Evolutionary conservation across 2,888 invertebrate species (phyloP), one percentile per base, ranked within the genome.

Genomic region (Marronus borbonicus): DNA sequence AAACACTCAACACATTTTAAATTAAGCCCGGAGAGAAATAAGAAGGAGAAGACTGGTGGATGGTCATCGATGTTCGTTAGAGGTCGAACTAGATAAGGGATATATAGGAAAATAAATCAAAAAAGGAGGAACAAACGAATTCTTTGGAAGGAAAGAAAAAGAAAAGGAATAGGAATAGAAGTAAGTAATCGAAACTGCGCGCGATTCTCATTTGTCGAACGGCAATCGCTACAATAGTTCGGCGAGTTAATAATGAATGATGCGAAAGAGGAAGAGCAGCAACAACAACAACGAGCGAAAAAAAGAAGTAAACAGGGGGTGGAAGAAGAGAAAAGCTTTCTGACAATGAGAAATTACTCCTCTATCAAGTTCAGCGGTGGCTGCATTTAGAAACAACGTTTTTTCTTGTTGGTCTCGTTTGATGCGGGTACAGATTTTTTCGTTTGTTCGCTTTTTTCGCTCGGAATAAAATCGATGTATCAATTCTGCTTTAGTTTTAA

Each of bases 1-100:
- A 82, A 80, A 82, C 82, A 82, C 82, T 86, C 86, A 85, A 86
- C 87, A 85, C 87, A 85, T 85, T 86, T 86, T 84, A 85, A 86
- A 86, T 86, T 86, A 86, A 86, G 84, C 82, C 84, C 80, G 81
- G 80, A n/a, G 44, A 12, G 44, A 44, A 44, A 44, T 8, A 44
- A 44, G 44, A 12, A 44, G 44, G 12, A 44, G 44, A 8, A n/a
- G 65, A 5, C 5, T n/a, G 65, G 17, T 5, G 36, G 36, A 81
- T 80, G 83, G 81, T 83, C 83, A 84, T 85, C 84, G 83, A 84
- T 82, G 83, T 83, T 83, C 82, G 83, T 83, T 83, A 82, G 44
- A 44, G 60, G 20, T 60, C 44, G 68, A 62, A 39, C 39, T 44
- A 39, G 44, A 74, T 60, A 44, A 60, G n/a, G 7, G n/a, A 39